Base-by-base conservation (phyloP, 2,113 vertebrate species). In the Catharus bicknelli region DNA sequence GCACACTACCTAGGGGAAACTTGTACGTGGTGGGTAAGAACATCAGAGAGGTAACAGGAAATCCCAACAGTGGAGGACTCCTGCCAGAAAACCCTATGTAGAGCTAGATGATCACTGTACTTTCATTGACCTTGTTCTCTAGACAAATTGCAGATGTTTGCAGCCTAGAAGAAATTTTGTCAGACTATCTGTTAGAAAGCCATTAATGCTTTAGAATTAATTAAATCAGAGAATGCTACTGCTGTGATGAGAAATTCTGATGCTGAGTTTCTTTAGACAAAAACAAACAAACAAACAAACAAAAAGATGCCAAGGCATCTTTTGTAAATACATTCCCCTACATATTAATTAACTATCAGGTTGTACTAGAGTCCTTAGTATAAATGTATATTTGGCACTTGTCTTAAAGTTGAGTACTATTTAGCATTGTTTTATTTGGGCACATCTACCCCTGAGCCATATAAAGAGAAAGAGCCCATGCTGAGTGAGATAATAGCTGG, bases 391-490 rank as follows among this genome's bases (percentile, higher is more conserved):
- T 79, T 57, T 90, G 58, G 20, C 29, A 59, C 11, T 63, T 73
- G 13, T 36, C 75, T 68, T 75, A 45, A 72, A 70, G 32, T 2
- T 50, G 57, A 77, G 20, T 15, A 25, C 43, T 76, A 16, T 53
- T 74, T 29, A 83, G 9, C 26, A 58, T 50, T 85, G 7, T 43
- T 89, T 27, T 45, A 25, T 34, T 58, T 1, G 5, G 43, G 15
- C 27, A 62, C 2, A 4, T 59, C 50, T 80, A 13, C 2, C 27
- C n/a, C 9, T 3, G 21, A 62, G 70, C 50, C 0, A 0, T 9
- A 59, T 61, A 78, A 74, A 68, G 11, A 69, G 29, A 43, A 73
- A 25, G 21, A 75, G 17, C 22, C 51, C 17, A 3, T 27, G 26
- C 55, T 45, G 51, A 89, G 38, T 40, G 62, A 81, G 51, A 64